Conservation (phyloP, 2,113 vertebrate species). For the Pseudorectes ferrugineus region DNA sequence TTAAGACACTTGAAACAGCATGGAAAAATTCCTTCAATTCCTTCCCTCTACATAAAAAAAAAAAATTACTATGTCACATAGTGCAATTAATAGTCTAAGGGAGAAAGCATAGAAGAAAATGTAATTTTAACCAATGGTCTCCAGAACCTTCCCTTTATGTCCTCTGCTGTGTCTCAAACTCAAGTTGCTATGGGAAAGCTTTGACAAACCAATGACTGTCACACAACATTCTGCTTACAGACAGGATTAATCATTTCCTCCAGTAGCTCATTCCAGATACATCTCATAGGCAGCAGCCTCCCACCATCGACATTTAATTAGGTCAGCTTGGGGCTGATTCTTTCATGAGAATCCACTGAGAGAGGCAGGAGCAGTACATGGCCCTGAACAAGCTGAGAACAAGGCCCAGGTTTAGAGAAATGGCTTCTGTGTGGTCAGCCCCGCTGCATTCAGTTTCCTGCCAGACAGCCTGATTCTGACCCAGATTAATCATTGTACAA, state of each 20-base stretch:
- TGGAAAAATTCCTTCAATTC: neutral
- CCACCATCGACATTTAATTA: neutral
- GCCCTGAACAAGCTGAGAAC: neutral
- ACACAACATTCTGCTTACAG: neutral
- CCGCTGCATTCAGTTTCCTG: neutral
- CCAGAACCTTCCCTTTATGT: neutral
- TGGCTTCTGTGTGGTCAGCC: neutral
- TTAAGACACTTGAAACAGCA: neutral
- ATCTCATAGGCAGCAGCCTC: neutral
- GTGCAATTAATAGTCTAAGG: neutral
- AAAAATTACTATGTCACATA: neutral
- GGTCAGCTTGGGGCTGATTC: neutral
- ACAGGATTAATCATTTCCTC: neutral
- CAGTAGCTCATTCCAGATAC: neutral
- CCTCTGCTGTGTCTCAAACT: neutral
- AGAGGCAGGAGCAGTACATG: neutral
- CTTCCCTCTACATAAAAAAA: neutral
- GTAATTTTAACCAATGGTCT: neutral
- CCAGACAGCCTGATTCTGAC: neutral
- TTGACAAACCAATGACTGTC: neutral
- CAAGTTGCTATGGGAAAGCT: neutral
- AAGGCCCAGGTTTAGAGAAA: neutral
- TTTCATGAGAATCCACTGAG: neutral
- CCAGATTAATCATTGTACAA: neutral
- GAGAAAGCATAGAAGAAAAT: neutral